Conservation (phyloP, 2,888 invertebrate species). For the Drosophila emarginata region DNA sequence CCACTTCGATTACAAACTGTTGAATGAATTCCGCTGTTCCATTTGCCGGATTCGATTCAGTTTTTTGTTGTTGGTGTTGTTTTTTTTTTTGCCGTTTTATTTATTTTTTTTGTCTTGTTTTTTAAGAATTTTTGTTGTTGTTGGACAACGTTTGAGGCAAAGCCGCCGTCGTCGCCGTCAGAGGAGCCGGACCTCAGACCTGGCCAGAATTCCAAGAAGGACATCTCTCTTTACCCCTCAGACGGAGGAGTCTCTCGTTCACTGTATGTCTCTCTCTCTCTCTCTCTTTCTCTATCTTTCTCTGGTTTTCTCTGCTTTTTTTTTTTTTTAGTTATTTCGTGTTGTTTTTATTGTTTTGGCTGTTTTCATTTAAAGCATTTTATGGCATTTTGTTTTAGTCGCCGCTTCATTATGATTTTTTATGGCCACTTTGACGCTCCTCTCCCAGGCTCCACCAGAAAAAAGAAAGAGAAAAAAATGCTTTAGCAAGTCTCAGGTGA, state of each 20-base stretch:
- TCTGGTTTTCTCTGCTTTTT: slow-evolving; percentile 10
- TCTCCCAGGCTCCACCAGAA: slow-evolving; percentile 13
- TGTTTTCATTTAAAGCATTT: slow-evolving; percentile 73
- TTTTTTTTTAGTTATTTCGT: not conserved
- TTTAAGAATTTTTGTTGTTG: slow-evolving; percentile 18
- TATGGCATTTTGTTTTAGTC: slow-evolving; percentile 75
- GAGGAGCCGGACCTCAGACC: slow-evolving; percentile 22
- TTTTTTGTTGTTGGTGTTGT: slow-evolving; percentile 37
- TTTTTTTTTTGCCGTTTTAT: slow-evolving; percentile 6
- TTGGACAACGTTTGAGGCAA: slow-evolving; percentile 21
- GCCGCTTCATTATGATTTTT: slow-evolving; percentile 77
- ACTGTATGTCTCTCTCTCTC: slow-evolving; percentile 11
- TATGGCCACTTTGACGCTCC: slow-evolving; percentile 69
- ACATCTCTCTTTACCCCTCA: slow-evolving; percentile 48
- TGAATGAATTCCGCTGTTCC: slow-evolving; percentile 69
- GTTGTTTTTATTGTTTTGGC: slow-evolving; percentile 42
- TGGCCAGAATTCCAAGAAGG: slow-evolving; percentile 71
- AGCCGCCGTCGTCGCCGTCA: slow-evolving; percentile 26
- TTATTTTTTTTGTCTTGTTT: slow-evolving; percentile 34
- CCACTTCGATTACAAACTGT: slow-evolving; percentile 72
- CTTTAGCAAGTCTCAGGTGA: slow-evolving; percentile 38
- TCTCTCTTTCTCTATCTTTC: not conserved
- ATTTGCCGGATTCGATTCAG: slow-evolving; percentile 38
- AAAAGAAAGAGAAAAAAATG: slow-evolving; percentile 6
- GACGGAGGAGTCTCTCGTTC: not conserved